Conservation (phyloP, 2,888 invertebrate species). For the Fragum whitleyi region DNA sequence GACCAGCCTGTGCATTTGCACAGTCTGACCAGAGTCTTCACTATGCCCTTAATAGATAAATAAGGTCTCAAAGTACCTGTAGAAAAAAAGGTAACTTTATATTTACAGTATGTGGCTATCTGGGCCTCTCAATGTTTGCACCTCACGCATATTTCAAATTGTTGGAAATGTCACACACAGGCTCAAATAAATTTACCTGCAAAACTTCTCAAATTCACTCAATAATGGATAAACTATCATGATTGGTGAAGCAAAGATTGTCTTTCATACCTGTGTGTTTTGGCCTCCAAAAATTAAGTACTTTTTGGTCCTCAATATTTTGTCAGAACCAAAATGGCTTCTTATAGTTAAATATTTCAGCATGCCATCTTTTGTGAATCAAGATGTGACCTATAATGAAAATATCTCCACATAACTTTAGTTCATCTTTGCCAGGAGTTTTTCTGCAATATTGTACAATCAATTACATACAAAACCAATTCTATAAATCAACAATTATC, state of each 20-base stretch:
- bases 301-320: slow-evolving; percentile 18
- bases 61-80: no score
- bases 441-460: neutral
- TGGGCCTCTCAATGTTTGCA: no score
- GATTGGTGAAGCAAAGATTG: neutral
- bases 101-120: no score
- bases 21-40: no score
- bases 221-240: neutral
- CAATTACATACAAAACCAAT: neutral
- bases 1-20: no score
- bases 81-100: no score
- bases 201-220: neutral
- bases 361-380: slow-evolving; percentile 26
- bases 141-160: no score
- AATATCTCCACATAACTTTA: slow-evolving; percentile 24
- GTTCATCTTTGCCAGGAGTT: neutral
- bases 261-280: neutral
- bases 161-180: no score
- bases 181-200: neutral
- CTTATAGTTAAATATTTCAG: slow-evolving; percentile 9
- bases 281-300: neutral
- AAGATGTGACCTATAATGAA: slow-evolving; percentile 26
- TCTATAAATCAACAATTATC: no score
- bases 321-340: slow-evolving; percentile 28
- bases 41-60: no score